A percentile compares a stretch with the other conserved stretches of the same genome.
These are phyloP conservation scores for Cinclus mexicanus DNA, from an alignment of 2,113 vertebrate genomes.

Conservation along the genomic window DNA sequence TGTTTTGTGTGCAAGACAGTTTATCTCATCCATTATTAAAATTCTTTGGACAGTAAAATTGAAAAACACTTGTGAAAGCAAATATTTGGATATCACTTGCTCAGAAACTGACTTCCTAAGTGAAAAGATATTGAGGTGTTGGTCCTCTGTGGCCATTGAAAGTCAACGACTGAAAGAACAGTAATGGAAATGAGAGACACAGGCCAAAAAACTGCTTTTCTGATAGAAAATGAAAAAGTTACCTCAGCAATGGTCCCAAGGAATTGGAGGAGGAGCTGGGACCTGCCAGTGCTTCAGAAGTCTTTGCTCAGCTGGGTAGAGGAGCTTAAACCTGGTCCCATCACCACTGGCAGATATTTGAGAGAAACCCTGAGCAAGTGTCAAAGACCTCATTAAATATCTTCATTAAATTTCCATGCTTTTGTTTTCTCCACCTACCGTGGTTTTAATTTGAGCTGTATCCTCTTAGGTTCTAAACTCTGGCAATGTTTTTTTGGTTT, in stretches of 20 bases:
- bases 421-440: neutral
- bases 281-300: neutral
- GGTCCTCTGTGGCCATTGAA: neutral
- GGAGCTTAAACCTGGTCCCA: rapidly evolving
- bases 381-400: neutral
- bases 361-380: neutral
- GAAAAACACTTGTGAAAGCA: neutral
- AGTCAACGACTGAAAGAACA: neutral
- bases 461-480: neutral
- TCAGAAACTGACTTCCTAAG: neutral
- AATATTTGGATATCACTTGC: neutral
- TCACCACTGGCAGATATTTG: neutral
- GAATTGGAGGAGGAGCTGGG: neutral
- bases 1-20: neutral
- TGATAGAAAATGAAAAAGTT: neutral
- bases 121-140: neutral
- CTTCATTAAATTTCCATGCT: neutral
- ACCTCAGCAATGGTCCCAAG: neutral
- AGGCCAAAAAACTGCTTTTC: neutral
- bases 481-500: neutral
- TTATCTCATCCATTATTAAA: neutral
- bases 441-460: neutral
- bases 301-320: neutral
- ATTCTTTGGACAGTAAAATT: neutral
- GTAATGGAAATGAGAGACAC: neutral